Evolutionary conservation across 2,797 vertebrate species (phyloP), one percentile per base, ranked within the genome.

Genomic region (Ptychobarbus kaznakovi): DNA sequence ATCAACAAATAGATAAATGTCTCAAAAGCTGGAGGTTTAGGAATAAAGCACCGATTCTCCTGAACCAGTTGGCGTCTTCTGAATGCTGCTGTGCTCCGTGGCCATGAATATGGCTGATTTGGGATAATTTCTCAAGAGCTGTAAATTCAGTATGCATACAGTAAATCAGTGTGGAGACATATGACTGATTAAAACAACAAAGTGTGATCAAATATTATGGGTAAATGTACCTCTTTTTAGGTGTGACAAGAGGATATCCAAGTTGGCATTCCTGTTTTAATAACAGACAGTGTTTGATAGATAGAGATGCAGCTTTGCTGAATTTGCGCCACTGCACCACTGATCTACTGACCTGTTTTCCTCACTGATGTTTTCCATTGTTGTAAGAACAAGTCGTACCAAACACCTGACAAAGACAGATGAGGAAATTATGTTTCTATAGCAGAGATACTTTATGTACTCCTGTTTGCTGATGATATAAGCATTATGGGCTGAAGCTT

Each of bases 21-120:
- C 0, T 38, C n/a, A 79, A 20, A 53, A 32, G 25, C 6, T 22
- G 13, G 40, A 76, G 42, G 85, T 72, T 78, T 42, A 75, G 78
- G 69, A 44, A 40, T 40, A 87, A 88, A 87, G 86, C 95, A 99
- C 97, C 97, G 86, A 96, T 96, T 94, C 96, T 98, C 90, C 96
- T 95, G 93, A 99, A 98, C 97, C 97, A 98, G 86, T 96, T 95
- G 84, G 96, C 96, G 81, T 96, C 96, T 13, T 95, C 93, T 80
- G 88, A 89, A 79, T 85, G 93, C 84, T 91, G 89, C 61, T 96
- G 93, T 15, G 82, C 90, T 81, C 87, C 90, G 76, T 92, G 73
- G 0, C 32, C 49, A 72, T 93, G 89, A 68, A 86, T 90, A 13
- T 86, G 73, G 87, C 86, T 90, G 86, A 83, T 89, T 66, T 92